Base-by-base conservation (phyloP, 2,888 invertebrate genomes). In the Dromius quadrimaculatus region DNA sequence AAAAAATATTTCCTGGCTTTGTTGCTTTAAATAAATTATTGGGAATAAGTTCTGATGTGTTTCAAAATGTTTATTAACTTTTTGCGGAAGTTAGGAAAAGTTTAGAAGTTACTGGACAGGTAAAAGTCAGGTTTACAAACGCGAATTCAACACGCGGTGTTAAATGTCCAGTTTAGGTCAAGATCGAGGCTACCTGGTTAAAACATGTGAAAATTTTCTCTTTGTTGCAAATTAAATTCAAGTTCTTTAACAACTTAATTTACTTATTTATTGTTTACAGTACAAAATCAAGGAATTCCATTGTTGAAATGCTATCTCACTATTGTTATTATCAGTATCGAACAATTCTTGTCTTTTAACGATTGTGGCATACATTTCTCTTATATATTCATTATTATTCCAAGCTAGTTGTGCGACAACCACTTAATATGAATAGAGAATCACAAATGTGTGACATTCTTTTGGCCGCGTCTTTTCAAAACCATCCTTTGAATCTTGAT, bases 151-250 rank as follows among this genome's bases (percentile, higher is more conserved):
- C 70, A 62, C 50, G 70, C 70, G 59, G 54, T 65, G 68, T 80
- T 81, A 80, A 81, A 81, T 80, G 79, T 75, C 79, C 78, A 76
- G 78, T 77, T 78, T 76, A 75, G 78, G 77, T 77, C 77, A 78
- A 78, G 76, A 76, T 74, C 76, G 74, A 73, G 76, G 76, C 70
- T 70, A 70, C 70, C 62, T 70, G 62, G 68, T 41, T 66, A 69
- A 54, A 43, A 68, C 68, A 59, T 61, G 69, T 61, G 69, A 45
- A 54, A 47, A 69, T 69, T 23, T 70, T 70, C 34, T 61, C 57
- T 66, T 22, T 66, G 17, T 57, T 66, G 17, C 41, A 57, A 41
- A 23, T 41, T 57, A 43, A n/a, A 22, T 57, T 66, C 38, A 66
- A 54, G 66, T 66, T 66, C 54, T 66, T 57, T 66, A 41, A 54